phyloP scores from a whole-genome alignment of 2,888 invertebrate species.

The Iphiclides podalirius region DNA sequence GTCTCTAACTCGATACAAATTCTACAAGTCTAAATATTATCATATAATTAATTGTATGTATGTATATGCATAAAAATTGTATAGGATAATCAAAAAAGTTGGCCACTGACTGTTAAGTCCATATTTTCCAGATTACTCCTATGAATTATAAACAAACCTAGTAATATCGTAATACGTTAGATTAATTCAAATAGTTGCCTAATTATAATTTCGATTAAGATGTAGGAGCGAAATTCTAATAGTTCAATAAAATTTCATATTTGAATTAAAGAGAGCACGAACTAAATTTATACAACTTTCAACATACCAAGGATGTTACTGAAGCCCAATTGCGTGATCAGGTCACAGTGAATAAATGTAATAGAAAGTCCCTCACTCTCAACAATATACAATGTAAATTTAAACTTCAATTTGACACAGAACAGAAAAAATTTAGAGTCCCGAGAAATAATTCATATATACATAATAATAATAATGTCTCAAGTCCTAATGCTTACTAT shows the following conservation, averaged over 20 bases:
- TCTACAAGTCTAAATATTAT: constrained; percentile 69
- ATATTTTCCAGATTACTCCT: constrained; percentile 20
- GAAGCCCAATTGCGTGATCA: constrained; percentile 52
- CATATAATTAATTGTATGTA: constrained; percentile 59
- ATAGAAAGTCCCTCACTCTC: constrained; percentile 56
- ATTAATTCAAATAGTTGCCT: constrained; percentile 25
- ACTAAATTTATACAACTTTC: constrained; percentile 73
- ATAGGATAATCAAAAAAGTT: constrained; percentile 70
- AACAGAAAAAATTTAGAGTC: constrained; percentile 40
- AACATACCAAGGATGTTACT: constrained; percentile 53
- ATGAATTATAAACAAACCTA: constrained; percentile 3
- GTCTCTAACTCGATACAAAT: constrained; percentile 63
- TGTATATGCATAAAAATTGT: constrained; percentile 67
- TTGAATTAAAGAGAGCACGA: constrained; percentile 59
- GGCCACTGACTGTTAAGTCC: constrained; percentile 52
- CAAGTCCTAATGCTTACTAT: constrained; percentile 25
- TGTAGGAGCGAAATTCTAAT: constrained; percentile 35
- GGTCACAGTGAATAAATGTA: constrained; percentile 54
- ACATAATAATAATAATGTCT: constrained; percentile 39
- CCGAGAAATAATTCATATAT: constrained; percentile 58
- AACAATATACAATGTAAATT: constrained; percentile 70
- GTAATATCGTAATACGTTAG: constrained; percentile 7
- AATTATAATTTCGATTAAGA: constrained; percentile 34
- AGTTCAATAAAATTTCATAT: constrained; percentile 41
- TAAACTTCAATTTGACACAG: constrained; percentile 46